These are phyloP conservation scores for Crossocerus cetratus DNA, from an alignment of 2,888 invertebrate genomes.

Conservation along the genomic window DNA sequence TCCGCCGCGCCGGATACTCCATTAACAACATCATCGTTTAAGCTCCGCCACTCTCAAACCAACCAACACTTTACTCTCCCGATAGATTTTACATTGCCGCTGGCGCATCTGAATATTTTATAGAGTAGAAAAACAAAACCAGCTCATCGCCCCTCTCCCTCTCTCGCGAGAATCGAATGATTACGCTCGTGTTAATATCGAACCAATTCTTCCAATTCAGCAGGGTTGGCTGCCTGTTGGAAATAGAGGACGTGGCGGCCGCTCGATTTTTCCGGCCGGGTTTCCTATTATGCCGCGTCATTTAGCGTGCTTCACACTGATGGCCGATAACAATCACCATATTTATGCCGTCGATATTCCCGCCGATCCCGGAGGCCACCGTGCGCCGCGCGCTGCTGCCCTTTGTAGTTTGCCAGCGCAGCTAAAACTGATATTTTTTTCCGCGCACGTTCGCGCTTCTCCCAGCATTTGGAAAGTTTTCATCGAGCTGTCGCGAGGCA, in stretches of 20 bases:
- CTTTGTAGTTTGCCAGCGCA: conserved; percentile 27
- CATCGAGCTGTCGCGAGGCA: conserved; percentile 53
- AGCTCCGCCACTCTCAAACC: no score
- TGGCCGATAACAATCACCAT: neutral
- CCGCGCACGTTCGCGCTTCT: conserved; percentile 41
- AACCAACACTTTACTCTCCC: no score
- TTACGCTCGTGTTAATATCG: neutral
- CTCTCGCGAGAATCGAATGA: no score
- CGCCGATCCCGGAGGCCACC: conserved; percentile 14
- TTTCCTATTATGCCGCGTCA: neutral
- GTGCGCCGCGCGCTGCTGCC: neutral
- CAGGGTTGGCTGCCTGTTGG: neutral
- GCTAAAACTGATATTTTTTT: conserved; percentile 46
- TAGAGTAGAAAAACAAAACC: no score
- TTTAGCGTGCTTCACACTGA: neutral
- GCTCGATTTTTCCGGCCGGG: neutral
- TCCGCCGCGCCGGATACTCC: neutral
- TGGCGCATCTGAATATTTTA: no score
- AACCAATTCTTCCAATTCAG: neutral
- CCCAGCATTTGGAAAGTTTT: conserved; percentile 56
- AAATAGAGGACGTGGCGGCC: neutral
- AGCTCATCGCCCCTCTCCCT: no score
- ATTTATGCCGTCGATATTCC: conserved; percentile 29
- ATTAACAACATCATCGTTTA: no score
- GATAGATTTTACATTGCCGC: no score